A percentile compares a stretch with the other conserved stretches of the same genome.
Evolutionary conservation across 2,113 vertebrate genomes (phyloP).

Genomic region (Silurus meridionalis): DNA sequence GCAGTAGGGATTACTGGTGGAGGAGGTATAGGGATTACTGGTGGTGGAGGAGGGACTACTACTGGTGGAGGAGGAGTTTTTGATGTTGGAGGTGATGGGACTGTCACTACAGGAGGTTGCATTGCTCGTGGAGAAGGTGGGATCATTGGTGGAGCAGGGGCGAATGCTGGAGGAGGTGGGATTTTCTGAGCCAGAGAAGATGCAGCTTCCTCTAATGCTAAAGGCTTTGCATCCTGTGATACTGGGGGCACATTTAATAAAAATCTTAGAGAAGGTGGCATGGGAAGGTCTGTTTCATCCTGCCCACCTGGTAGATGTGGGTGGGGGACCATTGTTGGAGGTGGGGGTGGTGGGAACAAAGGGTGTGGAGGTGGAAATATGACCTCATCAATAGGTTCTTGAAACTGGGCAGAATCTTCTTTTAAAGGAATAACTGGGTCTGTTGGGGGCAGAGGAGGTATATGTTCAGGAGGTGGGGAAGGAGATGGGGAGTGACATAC

Average conservation of each 20-base stretch:
- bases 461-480: conserved; percentile 71
- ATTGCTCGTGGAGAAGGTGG: conserved; percentile 38
- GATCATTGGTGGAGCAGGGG: conserved; percentile 30
- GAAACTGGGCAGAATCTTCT: conserved; percentile 38
- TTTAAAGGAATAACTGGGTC: conserved; percentile 63
- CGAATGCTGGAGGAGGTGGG: conserved; percentile 26
- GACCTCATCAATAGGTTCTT: background rate
- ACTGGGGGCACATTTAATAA: conserved; percentile 16
- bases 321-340: conserved; percentile 64
- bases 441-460: conserved; percentile 72
- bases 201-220: conserved; percentile 2
- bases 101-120: conserved; percentile 7
- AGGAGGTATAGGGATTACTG: conserved; percentile 27
- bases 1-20: conserved; percentile 1
- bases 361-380: conserved; percentile 43
- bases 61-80: conserved; percentile 50
- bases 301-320: conserved; percentile 67
- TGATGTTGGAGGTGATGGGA: conserved; percentile 7
- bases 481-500: conserved; percentile 13
- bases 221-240: conserved; percentile 24
- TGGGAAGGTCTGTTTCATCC: conserved; percentile 72
- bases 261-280: conserved; percentile 56
- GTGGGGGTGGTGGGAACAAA: conserved; percentile 82
- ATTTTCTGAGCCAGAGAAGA: conserved; percentile 52
- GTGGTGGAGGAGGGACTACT: conserved; percentile 35